Conservation (phyloP, 1,140 invertebrate species). For the Ostrea edulis region DNA sequence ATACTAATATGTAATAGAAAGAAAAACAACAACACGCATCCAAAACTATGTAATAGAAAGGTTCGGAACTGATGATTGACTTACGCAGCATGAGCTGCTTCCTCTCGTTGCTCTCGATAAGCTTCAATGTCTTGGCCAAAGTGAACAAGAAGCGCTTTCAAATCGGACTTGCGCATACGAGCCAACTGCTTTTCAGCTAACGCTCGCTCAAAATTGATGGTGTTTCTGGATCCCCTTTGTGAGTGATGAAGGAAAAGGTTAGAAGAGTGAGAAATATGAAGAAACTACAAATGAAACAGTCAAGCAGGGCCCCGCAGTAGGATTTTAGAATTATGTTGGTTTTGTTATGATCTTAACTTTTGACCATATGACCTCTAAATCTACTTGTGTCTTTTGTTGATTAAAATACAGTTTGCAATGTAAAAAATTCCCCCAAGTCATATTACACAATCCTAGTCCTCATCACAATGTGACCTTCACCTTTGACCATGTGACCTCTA, state of each 20-base stretch:
- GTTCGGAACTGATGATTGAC: background rate
- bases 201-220: constrained; percentile 69
- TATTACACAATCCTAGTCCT: no score
- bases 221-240: constrained; percentile 59
- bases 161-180: constrained; percentile 66
- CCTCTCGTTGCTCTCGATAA: constrained; percentile 46
- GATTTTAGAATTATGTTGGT: no score
- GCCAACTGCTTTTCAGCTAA: constrained; percentile 67
- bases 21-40: no score
- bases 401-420: no score
- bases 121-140: constrained; percentile 66
- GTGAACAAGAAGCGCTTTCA: constrained; percentile 69
- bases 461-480: no score
- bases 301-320: background rate
- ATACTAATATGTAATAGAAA: no score
- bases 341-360: no score
- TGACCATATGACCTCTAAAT: no score
- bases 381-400: no score
- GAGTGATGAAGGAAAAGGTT: constrained; percentile 49
- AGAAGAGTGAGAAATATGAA: constrained; percentile 45
- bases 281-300: constrained; percentile 1
- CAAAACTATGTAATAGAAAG: background rate
- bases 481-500: no score
- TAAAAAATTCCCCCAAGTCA: no score
- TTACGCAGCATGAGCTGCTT: constrained; percentile 29